Percentiles rank a stretch among this genome's conserved stretches.
These are phyloP conservation scores for Verasper variegatus DNA, from an alignment of 2,113 vertebrate genomes.

Conservation along the genomic window DNA sequence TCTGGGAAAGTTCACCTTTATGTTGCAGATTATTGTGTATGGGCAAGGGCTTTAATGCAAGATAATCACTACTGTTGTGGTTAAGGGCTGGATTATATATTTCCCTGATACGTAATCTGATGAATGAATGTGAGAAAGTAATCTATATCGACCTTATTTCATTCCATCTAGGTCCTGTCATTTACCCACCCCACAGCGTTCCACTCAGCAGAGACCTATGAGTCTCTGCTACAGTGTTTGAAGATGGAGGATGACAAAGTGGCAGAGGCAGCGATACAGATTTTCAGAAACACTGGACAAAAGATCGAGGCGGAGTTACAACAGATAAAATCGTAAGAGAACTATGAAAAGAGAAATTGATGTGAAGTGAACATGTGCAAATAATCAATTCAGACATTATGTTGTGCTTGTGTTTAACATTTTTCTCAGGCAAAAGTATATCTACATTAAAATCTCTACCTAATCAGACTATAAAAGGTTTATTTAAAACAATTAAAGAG, in stretches of 20 bases:
- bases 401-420: not conserved
- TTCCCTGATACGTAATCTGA: not conserved
- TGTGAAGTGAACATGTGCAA: not conserved
- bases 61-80: not conserved
- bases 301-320: constrained; percentile 97
- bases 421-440: not conserved
- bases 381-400: not conserved
- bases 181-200: constrained; percentile 99
- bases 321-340: constrained; percentile 95
- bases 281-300: constrained; percentile 99
- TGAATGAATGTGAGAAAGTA: not conserved
- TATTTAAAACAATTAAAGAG: not conserved
- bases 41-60: too few species aligned
- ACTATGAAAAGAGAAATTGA: not conserved
- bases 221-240: constrained; percentile 98
- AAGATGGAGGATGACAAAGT: constrained; percentile 99
- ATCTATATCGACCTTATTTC: not conserved
- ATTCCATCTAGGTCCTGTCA: constrained; percentile 89
- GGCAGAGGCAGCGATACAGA: constrained; percentile 98
- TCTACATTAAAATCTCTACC: not conserved
- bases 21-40: too few species aligned
- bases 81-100: not conserved
- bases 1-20: too few species aligned
- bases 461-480: not conserved
- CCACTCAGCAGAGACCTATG: constrained; percentile 98